Conservation (phyloP, 1,140 invertebrate species). For the Polypedilum pembai region DNA sequence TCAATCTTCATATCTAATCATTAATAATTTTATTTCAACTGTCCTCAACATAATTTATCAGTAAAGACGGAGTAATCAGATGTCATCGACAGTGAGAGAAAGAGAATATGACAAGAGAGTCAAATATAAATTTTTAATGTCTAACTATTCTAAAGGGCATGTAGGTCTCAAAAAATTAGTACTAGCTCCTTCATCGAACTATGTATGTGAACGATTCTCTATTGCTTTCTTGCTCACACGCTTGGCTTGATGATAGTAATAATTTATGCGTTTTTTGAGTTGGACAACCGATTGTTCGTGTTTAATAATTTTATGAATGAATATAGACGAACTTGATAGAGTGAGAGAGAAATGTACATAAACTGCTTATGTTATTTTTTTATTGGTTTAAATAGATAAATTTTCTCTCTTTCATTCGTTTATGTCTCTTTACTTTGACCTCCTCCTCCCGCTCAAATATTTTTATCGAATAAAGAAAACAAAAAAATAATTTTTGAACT, state of each 20-base stretch:
- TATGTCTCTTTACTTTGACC: background rate
- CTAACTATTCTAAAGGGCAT: too few relatives aligned
- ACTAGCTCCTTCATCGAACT: too few relatives aligned
- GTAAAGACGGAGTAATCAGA: too few relatives aligned
- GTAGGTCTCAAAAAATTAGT: too few relatives aligned
- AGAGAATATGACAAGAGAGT: too few relatives aligned
- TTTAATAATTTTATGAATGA: background rate
- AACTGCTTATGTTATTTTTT: background rate
- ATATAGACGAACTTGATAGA: background rate
- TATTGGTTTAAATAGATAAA: slow-evolving; percentile 10
- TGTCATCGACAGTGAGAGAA: too few relatives aligned
- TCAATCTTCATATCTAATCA: too few relatives aligned
- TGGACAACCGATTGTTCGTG: background rate
- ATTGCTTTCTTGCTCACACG: too few relatives aligned
- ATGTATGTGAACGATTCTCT: too few relatives aligned
- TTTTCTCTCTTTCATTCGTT: background rate
- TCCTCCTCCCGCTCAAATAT: background rate
- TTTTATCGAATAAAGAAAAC: background rate
- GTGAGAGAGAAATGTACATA: background rate
- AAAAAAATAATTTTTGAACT: background rate
- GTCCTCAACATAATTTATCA: too few relatives aligned
- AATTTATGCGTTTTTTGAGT: background rate
- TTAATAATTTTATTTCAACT: too few relatives aligned
- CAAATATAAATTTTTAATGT: too few relatives aligned
- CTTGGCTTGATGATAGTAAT: background rate